These are phyloP conservation scores for Drosophila neotestacea DNA, from an alignment of 2,888 invertebrate species.

Conservation along the genomic window DNA sequence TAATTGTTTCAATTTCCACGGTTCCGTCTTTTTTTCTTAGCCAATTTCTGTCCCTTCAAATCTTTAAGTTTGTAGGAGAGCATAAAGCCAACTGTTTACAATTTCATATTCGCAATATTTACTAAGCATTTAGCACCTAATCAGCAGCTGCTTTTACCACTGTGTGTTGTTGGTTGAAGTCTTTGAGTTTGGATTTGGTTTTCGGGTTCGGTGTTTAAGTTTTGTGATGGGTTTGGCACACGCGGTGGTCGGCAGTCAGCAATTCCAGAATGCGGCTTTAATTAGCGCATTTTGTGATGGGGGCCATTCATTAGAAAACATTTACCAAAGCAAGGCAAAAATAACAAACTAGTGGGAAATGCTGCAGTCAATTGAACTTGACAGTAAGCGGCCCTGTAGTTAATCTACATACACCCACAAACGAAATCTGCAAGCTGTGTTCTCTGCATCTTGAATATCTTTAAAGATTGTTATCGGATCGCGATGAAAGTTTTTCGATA, in stretches of 20 bases:
- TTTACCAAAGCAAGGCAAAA: conserved; percentile 20
- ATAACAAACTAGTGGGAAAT: background rate
- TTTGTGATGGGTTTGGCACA: conserved; percentile 4
- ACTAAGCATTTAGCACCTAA: conserved; percentile 21
- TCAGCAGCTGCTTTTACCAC: conserved; percentile 17
- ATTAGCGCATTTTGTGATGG: conserved; percentile 50
- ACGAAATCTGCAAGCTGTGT: no score
- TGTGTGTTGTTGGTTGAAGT: background rate
- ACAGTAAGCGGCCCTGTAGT: no score
- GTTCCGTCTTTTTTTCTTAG: no score
- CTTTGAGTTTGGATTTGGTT: background rate
- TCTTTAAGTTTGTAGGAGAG: conserved; percentile 4
- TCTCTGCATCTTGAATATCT: no score
- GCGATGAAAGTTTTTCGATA: no score
- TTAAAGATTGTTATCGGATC: no score
- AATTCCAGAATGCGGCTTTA: conserved; percentile 21
- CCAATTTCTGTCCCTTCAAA: background rate
- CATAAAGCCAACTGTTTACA: background rate
- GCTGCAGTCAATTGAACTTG: no score
- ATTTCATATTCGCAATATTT: conserved; percentile 20
- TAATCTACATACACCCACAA: no score
- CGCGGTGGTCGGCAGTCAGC: background rate
- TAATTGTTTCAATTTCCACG: background rate
- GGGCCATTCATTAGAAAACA: conserved; percentile 37
- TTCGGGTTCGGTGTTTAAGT: background rate